Evolutionary conservation across 2,113 vertebrate species (phyloP), one percentile per base, ranked within the genome.

Genomic region (Prinia subflava): DNA sequence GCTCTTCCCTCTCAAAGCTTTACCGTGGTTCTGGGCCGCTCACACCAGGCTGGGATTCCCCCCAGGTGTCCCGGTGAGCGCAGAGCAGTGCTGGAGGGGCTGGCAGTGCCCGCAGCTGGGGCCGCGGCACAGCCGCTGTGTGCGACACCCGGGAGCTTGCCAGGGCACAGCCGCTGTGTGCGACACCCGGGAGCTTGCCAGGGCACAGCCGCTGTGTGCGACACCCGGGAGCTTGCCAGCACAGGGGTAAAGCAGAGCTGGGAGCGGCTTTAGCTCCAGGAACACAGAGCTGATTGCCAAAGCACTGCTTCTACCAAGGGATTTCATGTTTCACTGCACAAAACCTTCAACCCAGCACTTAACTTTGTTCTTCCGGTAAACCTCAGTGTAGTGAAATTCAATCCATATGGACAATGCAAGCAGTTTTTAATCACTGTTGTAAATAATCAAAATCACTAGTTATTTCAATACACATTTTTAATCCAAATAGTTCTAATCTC

Each of bases 331-430:
- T 85, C 20, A 46, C 28, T 63, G 56, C 33, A 67, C 49, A 71
- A 67, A 57, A 77, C 21, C n/a, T 87, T 62, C 46, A 57, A 22
- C 7, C 0, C 1, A 87, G 25, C 14, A 49, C 25, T 73, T 30
- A 11, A 21, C 6, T 33, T 62, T 70, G 65, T 53, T 23, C 27
- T 65, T 73, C 67, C 27, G 68, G 15, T 21, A 68, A 81, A 64
- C 28, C 11, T 42, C 30, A 39, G 5, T n/a, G 39, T 47, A 31
- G 62, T 73, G 52, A 79, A 83, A 76, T 46, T 59, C 27, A 60
- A 19, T n/a, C 44, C 18, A 7, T 30, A 33, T 1, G 6, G 33
- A 9, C 35, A 50, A 27, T 3, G 1, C 2, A 33, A 56, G 10
- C 11, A 2, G 11, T 30, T 75, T 75, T 68, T 53, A 39, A 15